These are phyloP conservation scores for Saguinus imperator DNA, from an alignment of 2,113 vertebrate species.

Conservation along the genomic window DNA sequence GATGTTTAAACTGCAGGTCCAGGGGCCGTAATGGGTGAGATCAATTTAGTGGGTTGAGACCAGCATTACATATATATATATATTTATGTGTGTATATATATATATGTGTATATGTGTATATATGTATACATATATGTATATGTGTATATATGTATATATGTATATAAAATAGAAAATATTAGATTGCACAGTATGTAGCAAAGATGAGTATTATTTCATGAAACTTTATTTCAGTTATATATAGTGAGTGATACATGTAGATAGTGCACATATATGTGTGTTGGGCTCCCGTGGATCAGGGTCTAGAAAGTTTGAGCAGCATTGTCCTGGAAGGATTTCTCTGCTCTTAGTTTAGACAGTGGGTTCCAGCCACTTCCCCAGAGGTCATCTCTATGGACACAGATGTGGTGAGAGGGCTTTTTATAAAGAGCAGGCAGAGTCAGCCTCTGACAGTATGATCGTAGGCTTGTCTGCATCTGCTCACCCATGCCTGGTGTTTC, in stretches of 20 bases:
- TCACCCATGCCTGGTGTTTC: not conserved
- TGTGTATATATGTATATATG: too few relatives aligned
- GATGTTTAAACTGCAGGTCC: not conserved
- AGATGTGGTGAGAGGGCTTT: conserved; percentile 9
- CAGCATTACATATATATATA: not conserved
- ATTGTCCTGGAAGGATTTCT: not conserved
- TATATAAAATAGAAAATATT: not conserved
- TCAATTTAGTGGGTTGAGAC: not conserved
- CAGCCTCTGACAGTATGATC: not conserved
- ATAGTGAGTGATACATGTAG: too few relatives aligned
- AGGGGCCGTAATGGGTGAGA: not conserved
- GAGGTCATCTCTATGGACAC: conserved; percentile 38
- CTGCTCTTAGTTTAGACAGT: not conserved
- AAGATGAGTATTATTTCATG: not conserved
- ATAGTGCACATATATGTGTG: accelerated
- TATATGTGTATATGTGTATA: too few relatives aligned
- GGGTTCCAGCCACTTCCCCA: not conserved
- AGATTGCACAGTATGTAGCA: not conserved
- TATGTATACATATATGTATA: not conserved
- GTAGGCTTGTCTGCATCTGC: not conserved
- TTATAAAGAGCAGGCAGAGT: not conserved
- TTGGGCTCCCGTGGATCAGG: not conserved
- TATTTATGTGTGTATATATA: too few relatives aligned
- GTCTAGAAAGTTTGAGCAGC: not conserved
- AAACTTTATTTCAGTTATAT: not conserved